phyloP scores from a whole-genome alignment of 2,888 invertebrate species.

The Geophilus truncorum region DNA sequence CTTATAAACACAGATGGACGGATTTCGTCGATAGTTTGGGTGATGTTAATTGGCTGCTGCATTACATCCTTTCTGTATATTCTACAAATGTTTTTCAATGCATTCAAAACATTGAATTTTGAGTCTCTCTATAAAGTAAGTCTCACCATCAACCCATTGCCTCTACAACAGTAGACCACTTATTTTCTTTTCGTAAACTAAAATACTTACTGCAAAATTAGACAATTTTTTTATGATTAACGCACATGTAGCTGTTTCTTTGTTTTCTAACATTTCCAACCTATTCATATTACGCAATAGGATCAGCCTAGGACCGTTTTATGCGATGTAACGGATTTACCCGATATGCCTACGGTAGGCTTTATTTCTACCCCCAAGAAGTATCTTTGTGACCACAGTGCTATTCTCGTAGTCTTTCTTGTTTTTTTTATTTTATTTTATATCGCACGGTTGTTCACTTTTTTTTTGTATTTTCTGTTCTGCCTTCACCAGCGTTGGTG shows the following conservation, averaged over 20 bases:
- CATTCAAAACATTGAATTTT: constrained; percentile 53
- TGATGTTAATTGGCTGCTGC: constrained; percentile 50
- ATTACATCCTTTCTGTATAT: constrained; percentile 59
- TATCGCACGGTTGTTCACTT: neutral
- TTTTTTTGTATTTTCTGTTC: neutral
- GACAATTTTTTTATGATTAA: neutral
- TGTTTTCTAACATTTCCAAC: neutral
- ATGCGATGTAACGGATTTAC: neutral
- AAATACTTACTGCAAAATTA: no score
- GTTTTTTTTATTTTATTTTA: neutral
- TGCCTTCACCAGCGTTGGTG: neutral
- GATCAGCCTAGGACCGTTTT: neutral
- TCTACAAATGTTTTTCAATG: constrained; percentile 53
- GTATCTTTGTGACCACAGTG: no score
- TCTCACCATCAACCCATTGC: neutral
- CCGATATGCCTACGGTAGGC: neutral
- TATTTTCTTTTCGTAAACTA: no score
- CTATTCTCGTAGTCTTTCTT: no score
- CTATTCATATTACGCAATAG: neutral
- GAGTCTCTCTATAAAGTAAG: neutral
- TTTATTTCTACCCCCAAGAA: neutral
- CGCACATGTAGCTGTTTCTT: neutral
- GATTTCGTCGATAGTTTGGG: neutral
- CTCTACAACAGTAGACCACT: no score
- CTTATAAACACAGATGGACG: no score